A percentile compares a stretch with the other conserved stretches of the same genome.
These are phyloP conservation scores for Cheilinus undulatus DNA, from an alignment of 2,113 vertebrate species.

Conservation along the genomic window DNA sequence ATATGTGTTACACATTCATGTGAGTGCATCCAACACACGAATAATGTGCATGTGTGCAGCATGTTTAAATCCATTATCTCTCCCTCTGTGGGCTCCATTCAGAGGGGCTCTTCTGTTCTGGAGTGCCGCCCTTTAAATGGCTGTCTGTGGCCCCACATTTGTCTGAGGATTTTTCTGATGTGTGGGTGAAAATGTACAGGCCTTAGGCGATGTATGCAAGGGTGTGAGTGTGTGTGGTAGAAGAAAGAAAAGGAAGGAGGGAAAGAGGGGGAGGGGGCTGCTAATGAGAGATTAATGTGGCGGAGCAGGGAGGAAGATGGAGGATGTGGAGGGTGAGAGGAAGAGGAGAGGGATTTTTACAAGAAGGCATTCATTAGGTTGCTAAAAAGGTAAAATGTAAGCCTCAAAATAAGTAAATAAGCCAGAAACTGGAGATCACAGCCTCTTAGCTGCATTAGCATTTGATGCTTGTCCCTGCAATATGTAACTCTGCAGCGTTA, in stretches of 20 bases:
- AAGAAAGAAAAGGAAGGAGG: slow-evolving; percentile 21
- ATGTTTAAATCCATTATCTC: slow-evolving; percentile 61
- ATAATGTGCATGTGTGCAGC: slow-evolving; percentile 39
- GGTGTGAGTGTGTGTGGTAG: background rate
- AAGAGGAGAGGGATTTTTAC: slow-evolving; percentile 5
- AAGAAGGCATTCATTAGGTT: slow-evolving; percentile 11
- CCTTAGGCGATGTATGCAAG: slow-evolving; percentile 22
- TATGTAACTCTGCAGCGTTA: background rate
- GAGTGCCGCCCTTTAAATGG: slow-evolving; percentile 61
- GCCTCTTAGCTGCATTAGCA: background rate
- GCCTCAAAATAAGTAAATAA: background rate
- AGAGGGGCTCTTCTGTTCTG: slow-evolving; percentile 40
- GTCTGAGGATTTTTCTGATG: slow-evolving; percentile 49
- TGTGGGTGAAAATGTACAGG: slow-evolving; percentile 13
- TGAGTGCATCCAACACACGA: background rate
- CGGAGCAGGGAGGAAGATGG: slow-evolving; percentile 52
- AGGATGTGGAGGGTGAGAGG: slow-evolving; percentile 10
- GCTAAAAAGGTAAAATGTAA: slow-evolving; percentile 15
- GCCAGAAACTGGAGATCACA: background rate
- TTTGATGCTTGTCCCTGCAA: background rate
- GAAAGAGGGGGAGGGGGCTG: slow-evolving; percentile 3
- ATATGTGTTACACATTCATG: background rate
- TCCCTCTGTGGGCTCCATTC: slow-evolving; percentile 36
- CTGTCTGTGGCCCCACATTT: slow-evolving; percentile 43
- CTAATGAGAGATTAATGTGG: slow-evolving; percentile 75